These are phyloP conservation scores for Coptodon rendalli DNA, from an alignment of 2,113 vertebrate genomes.

Conservation along the genomic window DNA sequence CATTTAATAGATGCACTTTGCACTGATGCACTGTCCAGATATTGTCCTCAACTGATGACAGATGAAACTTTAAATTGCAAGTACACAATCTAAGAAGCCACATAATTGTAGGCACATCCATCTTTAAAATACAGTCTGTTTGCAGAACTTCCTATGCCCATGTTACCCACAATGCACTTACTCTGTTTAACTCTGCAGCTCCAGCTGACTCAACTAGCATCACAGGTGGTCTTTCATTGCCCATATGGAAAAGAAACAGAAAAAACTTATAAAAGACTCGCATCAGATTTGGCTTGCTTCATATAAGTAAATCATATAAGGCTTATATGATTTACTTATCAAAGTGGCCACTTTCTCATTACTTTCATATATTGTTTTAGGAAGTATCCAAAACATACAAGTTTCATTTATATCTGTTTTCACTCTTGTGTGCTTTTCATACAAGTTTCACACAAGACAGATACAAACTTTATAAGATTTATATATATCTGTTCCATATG, in stretches of 20 bases:
- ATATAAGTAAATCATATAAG: background rate
- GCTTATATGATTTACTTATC: background rate
- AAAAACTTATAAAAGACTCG: fast-evolving
- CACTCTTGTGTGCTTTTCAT: background rate
- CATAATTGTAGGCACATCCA: background rate
- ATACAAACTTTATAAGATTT: background rate
- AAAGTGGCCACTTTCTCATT: background rate
- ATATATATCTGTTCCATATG: background rate
- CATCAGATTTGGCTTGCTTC: background rate
- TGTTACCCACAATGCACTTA: background rate
- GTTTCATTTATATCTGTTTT: background rate
- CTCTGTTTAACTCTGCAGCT: background rate
- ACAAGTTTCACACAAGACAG: background rate
- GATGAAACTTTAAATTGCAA: background rate
- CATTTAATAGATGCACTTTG: background rate
- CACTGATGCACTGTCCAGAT: background rate
- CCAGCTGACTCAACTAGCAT: background rate
- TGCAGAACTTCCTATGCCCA: background rate
- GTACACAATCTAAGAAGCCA: background rate
- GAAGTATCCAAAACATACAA: fast-evolving
- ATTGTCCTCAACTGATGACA: background rate
- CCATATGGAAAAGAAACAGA: background rate
- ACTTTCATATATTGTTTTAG: background rate
- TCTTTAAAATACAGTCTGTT: background rate
- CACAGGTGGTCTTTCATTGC: fast-evolving